Evolutionary conservation across 2,888 invertebrate genomes (phyloP), one percentile per base, ranked within the genome.

Genomic region (Drosophila seclusa): DNA sequence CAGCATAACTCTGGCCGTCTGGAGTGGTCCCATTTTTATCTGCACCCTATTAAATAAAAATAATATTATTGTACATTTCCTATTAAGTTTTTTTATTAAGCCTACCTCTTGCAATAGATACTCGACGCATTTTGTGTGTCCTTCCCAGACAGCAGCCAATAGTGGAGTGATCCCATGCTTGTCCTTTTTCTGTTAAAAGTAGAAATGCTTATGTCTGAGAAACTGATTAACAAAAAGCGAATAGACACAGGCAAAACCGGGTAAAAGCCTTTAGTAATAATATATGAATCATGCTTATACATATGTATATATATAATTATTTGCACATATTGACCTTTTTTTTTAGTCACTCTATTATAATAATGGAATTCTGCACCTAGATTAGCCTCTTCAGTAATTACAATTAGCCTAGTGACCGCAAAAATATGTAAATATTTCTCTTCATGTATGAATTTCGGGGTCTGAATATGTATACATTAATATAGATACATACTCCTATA

Each of bases 61-160:
- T n/a, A 7, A 27, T 16, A 29, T 32, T 42, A 48, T n/a, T 38
- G 31, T 27, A 16, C 16, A 29, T 11, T 32, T 18, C 13, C 13
- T 11, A 64, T 62, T 52, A 10, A 7, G 49, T 16, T 40, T 11
- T 7, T 10, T 6, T 42, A 13, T 29, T n/a, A 10, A 53, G 11
- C 18, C 55, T 65, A 98, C 98, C 94, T 97, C 96, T 93, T 96
- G 95, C 74, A 99, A 92, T 83, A 99, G 94, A 78, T 98, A 94
- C 93, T 97, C 96, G 16, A 99, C 99, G 94, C 98, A 98, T 74
- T 96, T 96, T 61, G 96, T 97, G 92, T 99, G 99, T 31, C 98
- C 98, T 94, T 99, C 99, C 97, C 98, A 99, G 90, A 99, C 97
- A 67, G 99, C 99, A 82, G 99, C 98, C 87, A 99, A 93, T 55